These are phyloP conservation scores for Agrypnus murinus DNA, from an alignment of 2,888 invertebrate species.

Conservation along the genomic window DNA sequence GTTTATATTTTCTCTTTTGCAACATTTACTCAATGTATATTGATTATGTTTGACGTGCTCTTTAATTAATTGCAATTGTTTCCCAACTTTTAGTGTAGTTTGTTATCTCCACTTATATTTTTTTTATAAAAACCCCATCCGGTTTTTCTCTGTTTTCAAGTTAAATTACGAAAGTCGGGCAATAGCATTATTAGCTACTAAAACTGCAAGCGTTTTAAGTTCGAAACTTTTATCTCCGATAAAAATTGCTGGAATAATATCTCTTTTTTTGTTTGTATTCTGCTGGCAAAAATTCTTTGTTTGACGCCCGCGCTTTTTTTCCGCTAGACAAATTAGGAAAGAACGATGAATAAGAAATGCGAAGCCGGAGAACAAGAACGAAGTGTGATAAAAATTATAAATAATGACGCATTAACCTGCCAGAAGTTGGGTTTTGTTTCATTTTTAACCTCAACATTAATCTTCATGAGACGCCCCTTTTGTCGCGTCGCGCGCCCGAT, in stretches of 20 bases:
- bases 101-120: not conserved
- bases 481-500: slow-evolving; percentile 55
- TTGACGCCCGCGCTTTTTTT: slow-evolving; percentile 19
- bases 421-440: slow-evolving; percentile 61
- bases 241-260: slow-evolving; percentile 17
- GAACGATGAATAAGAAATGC: slow-evolving; percentile 47
- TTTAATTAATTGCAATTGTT: slow-evolving; percentile 13
- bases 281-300: slow-evolving; percentile 18
- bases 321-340: slow-evolving; percentile 52
- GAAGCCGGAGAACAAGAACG: slow-evolving; percentile 39
- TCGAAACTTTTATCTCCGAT: slow-evolving; percentile 22
- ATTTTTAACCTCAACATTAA: slow-evolving; percentile 63
- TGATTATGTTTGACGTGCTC: not conserved
- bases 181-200: slow-evolving; percentile 23
- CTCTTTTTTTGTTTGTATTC: not conserved
- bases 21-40: too few species aligned
- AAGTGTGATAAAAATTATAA: slow-evolving; percentile 62
- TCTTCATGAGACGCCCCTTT: slow-evolving; percentile 59
- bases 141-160: not conserved
- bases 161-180: not conserved
- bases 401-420: slow-evolving; percentile 65
- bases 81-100: slow-evolving; percentile 1
- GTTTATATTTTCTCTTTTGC: too few species aligned
- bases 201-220: slow-evolving; percentile 23
- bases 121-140: slow-evolving; percentile 8